Evolutionary conservation across 2,797 vertebrate species (phyloP).

Genomic region (Xenentodon cancila): DNA sequence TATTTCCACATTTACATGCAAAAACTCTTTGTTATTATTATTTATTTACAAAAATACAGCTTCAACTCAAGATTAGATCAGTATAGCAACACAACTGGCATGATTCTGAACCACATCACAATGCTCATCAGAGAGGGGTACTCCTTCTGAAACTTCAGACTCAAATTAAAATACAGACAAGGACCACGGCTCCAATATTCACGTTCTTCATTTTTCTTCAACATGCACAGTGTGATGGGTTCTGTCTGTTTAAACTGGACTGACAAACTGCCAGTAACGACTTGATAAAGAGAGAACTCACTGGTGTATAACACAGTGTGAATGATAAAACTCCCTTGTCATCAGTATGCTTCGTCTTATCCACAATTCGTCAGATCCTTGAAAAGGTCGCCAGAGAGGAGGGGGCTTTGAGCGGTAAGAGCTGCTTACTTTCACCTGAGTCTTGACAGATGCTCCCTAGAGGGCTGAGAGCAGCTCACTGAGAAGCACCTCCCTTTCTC

Average conservation of each 20-base stretch:
- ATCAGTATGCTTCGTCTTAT: constrained; percentile 34
- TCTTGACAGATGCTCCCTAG: constrained; percentile 68
- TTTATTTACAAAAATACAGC: constrained; percentile 59
- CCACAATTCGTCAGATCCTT: constrained; percentile 29
- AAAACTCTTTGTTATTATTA: constrained; percentile 42
- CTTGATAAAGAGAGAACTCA: constrained; percentile 1
- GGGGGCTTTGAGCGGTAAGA: constrained; percentile 16
- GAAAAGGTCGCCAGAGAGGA: constrained; percentile 24
- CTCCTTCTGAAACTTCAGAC: constrained; percentile 28
- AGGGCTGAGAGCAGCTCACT: constrained; percentile 85
- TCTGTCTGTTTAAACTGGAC: constrained; percentile 11
- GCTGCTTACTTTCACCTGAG: constrained; percentile 32
- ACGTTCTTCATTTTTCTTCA: constrained; percentile 14
- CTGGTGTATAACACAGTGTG: constrained; percentile 3
- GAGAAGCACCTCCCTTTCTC: constrained; percentile 91
- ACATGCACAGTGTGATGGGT: constrained; percentile 2
- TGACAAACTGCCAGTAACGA: not conserved
- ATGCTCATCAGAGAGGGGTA: constrained; percentile 29
- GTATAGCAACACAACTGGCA: constrained; percentile 32
- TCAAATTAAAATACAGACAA: constrained; percentile 29
- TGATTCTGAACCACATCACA: constrained; percentile 13
- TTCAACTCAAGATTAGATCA: constrained; percentile 27
- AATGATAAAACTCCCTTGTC: constrained; percentile 12
- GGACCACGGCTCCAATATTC: constrained; percentile 31
- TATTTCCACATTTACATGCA: constrained; percentile 54